phyloP scores from a whole-genome alignment of 2,113 vertebrate genomes.

The Ursus arctos region DNA sequence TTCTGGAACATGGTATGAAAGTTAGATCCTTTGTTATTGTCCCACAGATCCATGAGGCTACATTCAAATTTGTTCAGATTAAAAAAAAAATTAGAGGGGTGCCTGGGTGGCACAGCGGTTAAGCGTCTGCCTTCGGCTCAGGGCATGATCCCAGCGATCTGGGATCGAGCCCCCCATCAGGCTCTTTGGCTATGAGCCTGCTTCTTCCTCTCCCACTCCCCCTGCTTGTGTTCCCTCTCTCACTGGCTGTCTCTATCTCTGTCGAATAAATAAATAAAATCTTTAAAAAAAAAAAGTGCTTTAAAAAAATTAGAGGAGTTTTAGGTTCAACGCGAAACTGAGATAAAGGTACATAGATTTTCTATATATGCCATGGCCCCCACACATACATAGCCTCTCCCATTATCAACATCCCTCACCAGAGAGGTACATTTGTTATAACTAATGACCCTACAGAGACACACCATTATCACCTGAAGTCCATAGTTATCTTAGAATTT shows the following conservation, averaged over 20 bases:
- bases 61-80: not conserved
- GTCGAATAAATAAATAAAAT: no score
- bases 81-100: not conserved
- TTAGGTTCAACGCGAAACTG: no score
- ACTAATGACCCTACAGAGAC: not conserved
- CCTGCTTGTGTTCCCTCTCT: no score
- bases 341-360: not conserved
- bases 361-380: not conserved
- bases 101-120: no score
- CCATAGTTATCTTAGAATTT: not conserved
- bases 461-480: not conserved
- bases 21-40: not conserved
- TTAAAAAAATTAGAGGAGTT: no score
- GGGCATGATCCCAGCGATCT: no score
- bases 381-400: not conserved
- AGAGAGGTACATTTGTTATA: not conserved
- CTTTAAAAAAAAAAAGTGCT: not conserved
- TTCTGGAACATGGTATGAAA: not conserved
- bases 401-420: not conserved
- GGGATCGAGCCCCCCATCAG: no score
- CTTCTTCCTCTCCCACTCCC: no score
- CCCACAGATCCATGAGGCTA: not conserved
- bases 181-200: no score
- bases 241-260: no score
- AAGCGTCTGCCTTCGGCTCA: no score